These are phyloP conservation scores for Micropoecilia bifurca DNA, from an alignment of 2,797 vertebrate genomes.

Conservation along the genomic window DNA sequence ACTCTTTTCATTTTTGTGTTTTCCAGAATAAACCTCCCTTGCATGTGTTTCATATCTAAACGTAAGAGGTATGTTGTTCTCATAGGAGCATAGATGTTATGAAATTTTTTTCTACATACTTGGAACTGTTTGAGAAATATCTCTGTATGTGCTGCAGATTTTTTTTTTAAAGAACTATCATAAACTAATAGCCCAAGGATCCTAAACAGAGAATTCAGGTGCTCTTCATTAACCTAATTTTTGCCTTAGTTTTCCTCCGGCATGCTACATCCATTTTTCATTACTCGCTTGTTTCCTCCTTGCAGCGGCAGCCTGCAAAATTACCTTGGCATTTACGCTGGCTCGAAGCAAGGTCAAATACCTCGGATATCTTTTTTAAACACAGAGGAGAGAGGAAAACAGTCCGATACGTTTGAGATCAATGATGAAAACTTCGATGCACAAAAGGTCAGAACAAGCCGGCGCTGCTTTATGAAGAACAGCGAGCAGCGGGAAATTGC, in stretches of 20 bases:
- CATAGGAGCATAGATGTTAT: too few species aligned
- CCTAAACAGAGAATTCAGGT: not conserved
- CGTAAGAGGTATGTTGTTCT: not conserved
- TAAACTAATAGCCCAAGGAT: not conserved
- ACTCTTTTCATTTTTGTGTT: not conserved
- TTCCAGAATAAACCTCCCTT: not conserved
- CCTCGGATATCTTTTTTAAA: not conserved
- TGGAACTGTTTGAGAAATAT: not conserved
- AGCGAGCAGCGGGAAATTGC: slow-evolving; percentile 8
- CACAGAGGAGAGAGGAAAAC: not conserved
- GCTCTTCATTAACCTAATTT: slow-evolving; percentile 8
- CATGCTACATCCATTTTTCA: slow-evolving; percentile 5
- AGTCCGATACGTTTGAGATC: slow-evolving; percentile 1
- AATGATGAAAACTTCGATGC: not conserved
- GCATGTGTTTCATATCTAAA: too few species aligned
- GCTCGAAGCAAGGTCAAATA: slow-evolving; percentile 8
- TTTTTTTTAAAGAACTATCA: not conserved
- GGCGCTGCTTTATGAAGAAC: not conserved
- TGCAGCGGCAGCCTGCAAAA: slow-evolving; percentile 1
- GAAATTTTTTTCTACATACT: not conserved
- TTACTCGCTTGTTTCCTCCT: slow-evolving; percentile 5
- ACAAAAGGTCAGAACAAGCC: slow-evolving; percentile 23
- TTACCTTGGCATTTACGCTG: not conserved
- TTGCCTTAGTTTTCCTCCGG: not conserved
- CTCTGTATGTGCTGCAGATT: not conserved